Conservation (phyloP, 2,888 invertebrate species). For the Caradrina kadenii region DNA sequence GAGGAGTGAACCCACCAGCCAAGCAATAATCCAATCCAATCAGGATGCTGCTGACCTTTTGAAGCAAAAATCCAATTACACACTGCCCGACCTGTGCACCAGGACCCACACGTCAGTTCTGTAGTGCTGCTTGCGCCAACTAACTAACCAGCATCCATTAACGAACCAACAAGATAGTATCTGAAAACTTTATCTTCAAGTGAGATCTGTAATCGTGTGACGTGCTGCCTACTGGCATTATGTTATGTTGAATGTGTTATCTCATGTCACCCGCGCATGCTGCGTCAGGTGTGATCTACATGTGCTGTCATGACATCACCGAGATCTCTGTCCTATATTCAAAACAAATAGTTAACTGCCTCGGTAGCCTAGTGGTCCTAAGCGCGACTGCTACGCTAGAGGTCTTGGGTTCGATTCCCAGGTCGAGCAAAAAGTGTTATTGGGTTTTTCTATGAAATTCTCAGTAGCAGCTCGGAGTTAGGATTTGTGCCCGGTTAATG, state of each 20-base stretch:
- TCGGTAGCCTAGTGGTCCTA: too few species aligned
- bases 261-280: too few species aligned
- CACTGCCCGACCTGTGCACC: too few species aligned
- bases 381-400: too few species aligned
- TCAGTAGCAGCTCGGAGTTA: too few species aligned
- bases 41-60: neutral
- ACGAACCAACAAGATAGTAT: neutral
- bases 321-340: neutral
- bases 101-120: neutral
- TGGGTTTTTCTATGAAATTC: too few species aligned
- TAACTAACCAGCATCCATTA: neutral
- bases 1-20: neutral
- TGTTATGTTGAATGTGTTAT: neutral
- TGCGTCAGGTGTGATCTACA: neutral
- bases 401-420: too few species aligned
- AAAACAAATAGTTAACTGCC: too few species aligned
- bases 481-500: too few species aligned
- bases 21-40: neutral
- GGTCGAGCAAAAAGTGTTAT: too few species aligned
- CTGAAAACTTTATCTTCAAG: neutral
- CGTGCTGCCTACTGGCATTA: neutral
- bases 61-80: too few species aligned
- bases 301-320: neutral
- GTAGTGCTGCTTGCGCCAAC: neutral
- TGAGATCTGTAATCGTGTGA: neutral